Conservation (phyloP, 1,140 invertebrate genomes). For the Platyura marginata region DNA sequence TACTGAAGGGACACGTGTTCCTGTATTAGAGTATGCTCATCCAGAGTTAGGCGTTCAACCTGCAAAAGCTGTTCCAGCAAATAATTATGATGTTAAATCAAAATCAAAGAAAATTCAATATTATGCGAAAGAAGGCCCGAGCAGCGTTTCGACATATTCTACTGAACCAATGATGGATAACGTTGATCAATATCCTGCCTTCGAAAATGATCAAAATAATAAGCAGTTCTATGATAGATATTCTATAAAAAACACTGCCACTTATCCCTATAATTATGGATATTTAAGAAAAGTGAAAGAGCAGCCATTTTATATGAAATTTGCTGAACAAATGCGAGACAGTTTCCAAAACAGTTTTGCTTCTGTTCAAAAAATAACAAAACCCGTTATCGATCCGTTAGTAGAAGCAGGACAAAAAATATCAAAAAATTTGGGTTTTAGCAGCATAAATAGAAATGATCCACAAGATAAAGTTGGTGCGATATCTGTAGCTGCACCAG, state of each 20-base stretch:
- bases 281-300: constrained; percentile 30
- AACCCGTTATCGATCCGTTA: constrained; percentile 43
- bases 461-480: constrained; percentile 54
- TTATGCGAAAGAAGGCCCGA: constrained; percentile 17
- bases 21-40: constrained; percentile 58
- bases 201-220: too few species aligned
- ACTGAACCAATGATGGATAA: constrained; percentile 18
- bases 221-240: constrained; percentile 29
- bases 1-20: constrained; percentile 37
- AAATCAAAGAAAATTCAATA: constrained; percentile 25
- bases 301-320: constrained; percentile 47
- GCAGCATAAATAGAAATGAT: constrained; percentile 23
- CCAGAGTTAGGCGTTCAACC: constrained; percentile 57
- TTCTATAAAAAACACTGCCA: constrained; percentile 20
- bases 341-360: constrained; percentile 48
- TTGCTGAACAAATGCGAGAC: constrained; percentile 49
- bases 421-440: constrained; percentile 49
- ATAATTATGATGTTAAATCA: constrained; percentile 18
- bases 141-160: constrained; percentile 21
- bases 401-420: constrained; percentile 61
- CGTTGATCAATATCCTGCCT: constrained; percentile 28
- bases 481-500: constrained; percentile 27
- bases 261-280: constrained; percentile 31
- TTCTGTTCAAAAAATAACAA: constrained; percentile 31
- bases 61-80: constrained; percentile 33